Conservation (phyloP, 2,888 invertebrate genomes). For the Linnaemya tessellans region DNA sequence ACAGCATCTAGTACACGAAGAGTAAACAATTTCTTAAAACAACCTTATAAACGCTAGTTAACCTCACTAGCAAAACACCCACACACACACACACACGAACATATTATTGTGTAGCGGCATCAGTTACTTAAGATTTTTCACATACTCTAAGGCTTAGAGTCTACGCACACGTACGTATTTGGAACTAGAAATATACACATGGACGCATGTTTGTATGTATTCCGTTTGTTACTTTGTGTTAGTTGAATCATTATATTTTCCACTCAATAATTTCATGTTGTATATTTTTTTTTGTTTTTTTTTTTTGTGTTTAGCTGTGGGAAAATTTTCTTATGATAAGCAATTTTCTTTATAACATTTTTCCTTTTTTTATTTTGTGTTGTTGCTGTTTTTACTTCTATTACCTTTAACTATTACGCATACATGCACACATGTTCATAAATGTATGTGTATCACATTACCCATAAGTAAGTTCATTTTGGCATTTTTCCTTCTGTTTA, state of each 20-base stretch:
- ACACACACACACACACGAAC: neutral
- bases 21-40: slow-evolving; percentile 46
- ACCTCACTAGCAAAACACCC: slow-evolving; percentile 50
- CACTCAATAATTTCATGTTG: slow-evolving; percentile 65
- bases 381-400: slow-evolving; percentile 48
- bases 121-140: slow-evolving; percentile 63
- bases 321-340: slow-evolving; percentile 74
- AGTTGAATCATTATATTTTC: slow-evolving; percentile 64
- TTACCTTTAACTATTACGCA: slow-evolving; percentile 53
- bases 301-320: slow-evolving; percentile 70
- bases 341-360: slow-evolving; percentile 71
- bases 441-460: neutral
- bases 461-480: neutral
- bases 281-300: slow-evolving; percentile 26
- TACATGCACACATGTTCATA: neutral
- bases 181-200: neutral
- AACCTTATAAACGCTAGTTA: slow-evolving; percentile 67
- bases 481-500: slow-evolving; percentile 34
- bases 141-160: too few relatives aligned
- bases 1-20: neutral
- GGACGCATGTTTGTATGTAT: neutral
- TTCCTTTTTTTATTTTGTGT: slow-evolving; percentile 41
- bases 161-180: neutral
- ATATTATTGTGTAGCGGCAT: slow-evolving; percentile 35
- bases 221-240: too few relatives aligned